Evolutionary conservation across 2,113 vertebrate genomes (phyloP), one percentile per base, ranked within the genome.

Genomic region (Poicephalus gulielmi): DNA sequence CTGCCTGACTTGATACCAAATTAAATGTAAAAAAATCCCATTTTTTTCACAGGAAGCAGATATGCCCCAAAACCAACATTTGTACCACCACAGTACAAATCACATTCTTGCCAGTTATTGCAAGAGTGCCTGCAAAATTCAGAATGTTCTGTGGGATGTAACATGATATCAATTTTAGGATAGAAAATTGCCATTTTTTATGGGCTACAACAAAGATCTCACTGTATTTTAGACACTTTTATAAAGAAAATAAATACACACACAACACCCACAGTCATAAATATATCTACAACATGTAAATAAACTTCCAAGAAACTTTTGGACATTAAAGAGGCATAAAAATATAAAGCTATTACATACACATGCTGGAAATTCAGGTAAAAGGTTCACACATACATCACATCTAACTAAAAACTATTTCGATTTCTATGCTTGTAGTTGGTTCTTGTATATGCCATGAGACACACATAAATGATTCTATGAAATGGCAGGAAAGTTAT

Each of bases 361-460:
- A 35, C 7, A 24, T 1, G 3, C 28, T 68, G 44, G 22, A n/a
- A 73, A 73, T 50, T 19, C 47, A 81, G 59, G 49, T 12, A 22
- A 50, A 46, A 59, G 7, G 8, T 46, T 9, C 20, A 27, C 13
- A n/a, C 13, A n/a, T 69, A 46, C 49, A 49, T 25, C 20, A 37
- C 6, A 9, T n/a, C 27, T 52, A 76, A 75, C 6, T n/a, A 22
- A 83, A 69, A 71, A 1, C 17, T 31, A 24, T 7, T 9, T 22
- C 25, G 6, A 53, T 15, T 46, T 49, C 25, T 33, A 0, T 23
- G 23, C 41, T 3, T 57, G 19, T 2, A 9, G 20, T 3, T 67
- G 35, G 17, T 44, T 41, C 27, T 4, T 59, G 37, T 14, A 13
- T 8, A 12, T 1, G 2, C 10, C 33, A 37, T 0, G 2, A 75